Base-by-base conservation (phyloP, 1,140 invertebrate species). In the Araneus ventricosus region DNA sequence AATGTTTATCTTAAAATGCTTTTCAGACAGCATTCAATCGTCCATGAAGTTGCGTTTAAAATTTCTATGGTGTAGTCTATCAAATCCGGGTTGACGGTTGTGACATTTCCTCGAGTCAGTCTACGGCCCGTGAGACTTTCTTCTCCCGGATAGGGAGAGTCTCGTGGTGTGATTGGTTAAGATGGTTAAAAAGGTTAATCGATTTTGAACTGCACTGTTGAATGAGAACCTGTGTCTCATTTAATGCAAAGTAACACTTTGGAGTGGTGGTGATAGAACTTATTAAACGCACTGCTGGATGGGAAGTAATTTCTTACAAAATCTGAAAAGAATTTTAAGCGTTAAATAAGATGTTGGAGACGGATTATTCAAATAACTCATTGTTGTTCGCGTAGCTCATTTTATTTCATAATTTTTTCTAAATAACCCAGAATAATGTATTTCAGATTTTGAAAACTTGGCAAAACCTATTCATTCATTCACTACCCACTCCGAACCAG, bases 1-100 rank as follows among this genome's bases (percentile, higher is more conserved):
- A 82, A 82, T 82, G 80, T 82, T 52, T 41, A 82, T 82, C 80
- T 82, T 82, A 82, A 52, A 75, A 82, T 52, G 80, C 41, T 52
- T 45, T 41, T 39, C n/a, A 30, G 22, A 82, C 41, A 27, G 80
- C 39, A 52, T 52, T 52, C 41, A 82, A 82, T 82, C 80, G 80
- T 45, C 80, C 41, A 82, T 82, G 80, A 82, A 41, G 80, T 45
- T 82, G 80, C 17, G 70, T 75, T 75, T 20, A 75, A 30, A 82
- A 82, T 82, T 39, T 82, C 80, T 10, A 45, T 52, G 70, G 27
- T 45, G 37, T 22, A 82, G 37, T 82, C 39, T 52, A n/a, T 82
- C 37, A 82, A 82, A 82, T 52, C n/a, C 70, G 70, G 70, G 70
- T 34, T 75, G 70, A 75, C 30, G 27, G 17, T 20, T 75, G 70